phyloP scores from a whole-genome alignment of 2,113 vertebrate genomes.

The Chinchilla lanigera region DNA sequence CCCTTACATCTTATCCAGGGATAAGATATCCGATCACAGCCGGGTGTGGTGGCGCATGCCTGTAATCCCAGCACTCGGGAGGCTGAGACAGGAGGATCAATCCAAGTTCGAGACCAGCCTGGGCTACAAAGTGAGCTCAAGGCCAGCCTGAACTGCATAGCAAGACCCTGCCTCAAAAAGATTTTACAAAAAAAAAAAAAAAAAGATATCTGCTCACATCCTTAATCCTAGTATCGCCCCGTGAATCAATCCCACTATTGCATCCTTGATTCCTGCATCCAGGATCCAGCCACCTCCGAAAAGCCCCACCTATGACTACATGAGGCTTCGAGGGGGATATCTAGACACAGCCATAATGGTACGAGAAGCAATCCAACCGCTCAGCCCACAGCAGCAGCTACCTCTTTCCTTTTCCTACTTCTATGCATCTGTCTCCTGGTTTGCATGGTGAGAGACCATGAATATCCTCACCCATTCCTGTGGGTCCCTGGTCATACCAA shows the following conservation, averaged over 20 bases:
- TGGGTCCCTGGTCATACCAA: not conserved
- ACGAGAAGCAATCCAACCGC: not conserved
- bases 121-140: too few species aligned
- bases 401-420: not conserved
- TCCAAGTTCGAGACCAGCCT: too few species aligned
- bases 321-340: not conserved
- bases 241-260: not conserved
- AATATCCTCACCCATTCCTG: not conserved
- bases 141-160: too few species aligned
- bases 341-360: not conserved
- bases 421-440: not conserved
- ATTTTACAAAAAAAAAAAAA: too few species aligned
- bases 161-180: too few species aligned
- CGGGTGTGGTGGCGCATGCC: too few species aligned
- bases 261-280: not conserved
- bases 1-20: too few species aligned
- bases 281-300: not conserved
- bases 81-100: too few species aligned
- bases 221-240: not conserved
- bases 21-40: too few species aligned
- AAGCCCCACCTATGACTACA: not conserved
- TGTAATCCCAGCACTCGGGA: too few species aligned
- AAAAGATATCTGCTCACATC: not conserved
- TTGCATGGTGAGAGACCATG: not conserved
- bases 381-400: not conserved